These are phyloP conservation scores for Trachymyrmex cornetzi DNA, from an alignment of 1,140 invertebrate species.

Conservation along the genomic window DNA sequence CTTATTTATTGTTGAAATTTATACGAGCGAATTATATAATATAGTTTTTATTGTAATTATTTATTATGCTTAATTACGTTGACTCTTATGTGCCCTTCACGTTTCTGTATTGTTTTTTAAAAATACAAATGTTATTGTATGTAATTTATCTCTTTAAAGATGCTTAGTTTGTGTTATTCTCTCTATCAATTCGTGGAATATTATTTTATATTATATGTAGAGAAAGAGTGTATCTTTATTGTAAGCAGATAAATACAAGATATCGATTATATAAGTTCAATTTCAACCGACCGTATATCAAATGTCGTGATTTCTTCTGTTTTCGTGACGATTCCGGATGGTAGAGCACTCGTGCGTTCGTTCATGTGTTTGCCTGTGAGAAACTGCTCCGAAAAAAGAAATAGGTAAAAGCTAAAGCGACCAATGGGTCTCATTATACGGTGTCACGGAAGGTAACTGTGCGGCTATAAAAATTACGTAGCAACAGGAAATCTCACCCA, in stretches of 20 bases:
- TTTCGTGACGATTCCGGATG: constrained; percentile 41
- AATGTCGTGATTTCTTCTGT: constrained; percentile 38
- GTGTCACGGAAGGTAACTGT: constrained; percentile 21
- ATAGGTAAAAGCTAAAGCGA: not conserved
- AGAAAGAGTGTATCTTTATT: constrained; percentile 10
- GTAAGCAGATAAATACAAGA: constrained; percentile 7
- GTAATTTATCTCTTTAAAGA: not conserved
- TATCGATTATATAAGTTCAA: constrained; percentile 44
- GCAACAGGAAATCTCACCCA: constrained; percentile 16
- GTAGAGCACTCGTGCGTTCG: constrained; percentile 30
- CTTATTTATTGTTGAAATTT: no score
- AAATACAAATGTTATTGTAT: not conserved
- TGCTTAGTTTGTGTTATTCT: not conserved
- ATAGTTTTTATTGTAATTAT: no score
- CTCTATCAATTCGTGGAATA: not conserved
- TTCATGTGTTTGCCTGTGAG: constrained; percentile 10
- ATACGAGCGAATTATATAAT: no score
- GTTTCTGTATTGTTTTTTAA: no score
- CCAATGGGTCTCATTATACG: constrained; percentile 31
- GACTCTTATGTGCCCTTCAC: no score
- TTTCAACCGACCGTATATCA: constrained; percentile 24
- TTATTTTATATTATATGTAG: not conserved
- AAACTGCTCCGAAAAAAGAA: constrained; percentile 16
- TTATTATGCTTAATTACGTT: no score
- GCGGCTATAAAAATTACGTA: not conserved